Evolutionary conservation across 2,113 vertebrate genomes (phyloP), one percentile per base, ranked within the genome.

Genomic region (Oryctolagus cuniculus): DNA sequence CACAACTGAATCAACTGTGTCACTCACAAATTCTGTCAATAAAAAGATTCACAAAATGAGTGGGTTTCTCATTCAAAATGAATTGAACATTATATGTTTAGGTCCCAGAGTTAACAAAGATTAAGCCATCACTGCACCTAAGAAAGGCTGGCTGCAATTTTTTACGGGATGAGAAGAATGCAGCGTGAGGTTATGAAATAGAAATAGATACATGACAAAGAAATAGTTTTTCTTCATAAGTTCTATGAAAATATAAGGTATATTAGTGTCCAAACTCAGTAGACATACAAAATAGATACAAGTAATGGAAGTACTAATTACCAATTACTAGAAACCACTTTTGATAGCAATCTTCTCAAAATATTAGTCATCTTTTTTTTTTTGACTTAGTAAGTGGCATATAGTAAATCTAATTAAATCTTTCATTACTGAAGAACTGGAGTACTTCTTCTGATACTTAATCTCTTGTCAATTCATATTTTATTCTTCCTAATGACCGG

Each of bases 291-390:
- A 93, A 82, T 29, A 55, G 16, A 74, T 73, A 77, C 44, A 93
- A 74, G 70, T 93, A 91, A 95, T 83, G 21, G 90, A 95, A 86
- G 80, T n/a, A 90, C 1, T 78, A 84, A 85, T 34, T 7, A 0
- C 86, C 55, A 19, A 11, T 93, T 78, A 94, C 21, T 88, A 86
- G 29, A 77, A 93, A 95, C 0, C 38, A 80, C 15, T 90, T 95
- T 89, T 74, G 29, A 27, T 70, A 93, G 80, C 89, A 91, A 79
- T 79, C 11, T 38, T 96, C 91, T 55, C 58, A 91, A 85, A 95
- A 51, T 87, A 86, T 4, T 31, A 49, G 17, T 34, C 38, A 58
- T 67, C 63, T 74, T 29, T 70, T 93, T 82, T 29, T 70, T 93
- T 67, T 69, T 90, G 44, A 63, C 34, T 89, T 92, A 49, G 81